Conservation (phyloP, 1,140 invertebrate species). For the Drosophila biarmipes region DNA sequence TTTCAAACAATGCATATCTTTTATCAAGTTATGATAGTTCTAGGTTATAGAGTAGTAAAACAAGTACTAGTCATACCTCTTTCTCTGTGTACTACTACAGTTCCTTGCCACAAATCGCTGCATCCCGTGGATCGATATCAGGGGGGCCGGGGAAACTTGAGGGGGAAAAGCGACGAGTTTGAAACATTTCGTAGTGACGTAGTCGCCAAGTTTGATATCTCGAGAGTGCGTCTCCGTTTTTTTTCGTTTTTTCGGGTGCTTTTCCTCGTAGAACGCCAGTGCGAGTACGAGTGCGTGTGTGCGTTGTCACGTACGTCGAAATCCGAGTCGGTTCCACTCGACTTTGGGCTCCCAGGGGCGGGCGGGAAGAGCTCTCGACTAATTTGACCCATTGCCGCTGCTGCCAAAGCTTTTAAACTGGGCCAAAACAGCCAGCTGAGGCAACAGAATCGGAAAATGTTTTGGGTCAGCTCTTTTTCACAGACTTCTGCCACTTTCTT, state of each 20-base stretch:
- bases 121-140: constrained; percentile 5
- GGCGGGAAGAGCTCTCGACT: neutral
- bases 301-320: constrained; percentile 8
- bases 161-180: neutral
- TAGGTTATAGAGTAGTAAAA: no score
- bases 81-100: neutral
- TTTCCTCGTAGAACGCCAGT: neutral
- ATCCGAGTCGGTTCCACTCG: constrained; percentile 1
- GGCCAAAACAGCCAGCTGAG: constrained; percentile 14
- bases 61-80: neutral
- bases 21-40: no score
- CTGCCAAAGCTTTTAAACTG: constrained; percentile 13
- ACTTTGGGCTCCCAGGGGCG: constrained; percentile 1
- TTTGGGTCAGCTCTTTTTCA: constrained; percentile 13
- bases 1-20: no score
- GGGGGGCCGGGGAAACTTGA: neutral
- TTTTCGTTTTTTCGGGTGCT: neutral
- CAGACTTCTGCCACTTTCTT: neutral
- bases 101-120: neutral
- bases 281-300: constrained; percentile 7
- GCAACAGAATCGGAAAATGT: constrained; percentile 7
- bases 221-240: neutral
- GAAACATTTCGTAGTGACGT: constrained; percentile 25
- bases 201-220: constrained; percentile 5
- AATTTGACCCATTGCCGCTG: constrained; percentile 16